These are phyloP conservation scores for Myrmophylax atrothorax DNA, from an alignment of 2,113 vertebrate species.

Conservation along the genomic window DNA sequence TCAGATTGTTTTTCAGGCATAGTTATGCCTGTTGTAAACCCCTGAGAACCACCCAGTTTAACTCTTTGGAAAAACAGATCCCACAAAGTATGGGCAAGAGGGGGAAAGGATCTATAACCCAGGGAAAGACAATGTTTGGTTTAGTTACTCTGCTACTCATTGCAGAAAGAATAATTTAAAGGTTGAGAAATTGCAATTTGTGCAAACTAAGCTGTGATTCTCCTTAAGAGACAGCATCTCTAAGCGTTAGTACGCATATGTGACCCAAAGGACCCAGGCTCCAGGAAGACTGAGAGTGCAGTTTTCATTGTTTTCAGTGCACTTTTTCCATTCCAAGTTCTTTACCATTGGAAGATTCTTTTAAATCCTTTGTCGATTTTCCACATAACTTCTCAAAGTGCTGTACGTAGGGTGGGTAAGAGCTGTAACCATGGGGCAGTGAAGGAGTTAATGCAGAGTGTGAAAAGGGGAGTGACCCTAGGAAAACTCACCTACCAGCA, in stretches of 20 bases:
- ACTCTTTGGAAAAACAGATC: constrained; percentile 70
- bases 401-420: accelerated
- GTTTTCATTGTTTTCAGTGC: neutral
- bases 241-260: accelerated
- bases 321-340: neutral
- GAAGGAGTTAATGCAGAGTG: constrained; percentile 19
- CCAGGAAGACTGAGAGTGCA: neutral
- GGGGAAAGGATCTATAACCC: neutral
- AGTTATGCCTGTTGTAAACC: constrained; percentile 76
- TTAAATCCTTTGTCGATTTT: neutral
- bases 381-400: neutral
- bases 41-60: constrained; percentile 78
- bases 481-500: constrained; percentile 36
- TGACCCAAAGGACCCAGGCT: neutral
- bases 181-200: neutral
- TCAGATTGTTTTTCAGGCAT: constrained; percentile 95
- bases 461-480: constrained; percentile 13
- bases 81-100: neutral
- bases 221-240: neutral
- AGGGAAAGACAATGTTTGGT: neutral
- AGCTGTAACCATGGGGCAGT: accelerated
- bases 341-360: neutral
- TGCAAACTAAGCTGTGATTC: neutral
- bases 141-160: neutral
- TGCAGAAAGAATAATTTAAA: neutral